Evolutionary conservation across 2,113 vertebrate genomes (phyloP).

Genomic region (Phaethornis superciliosus): DNA sequence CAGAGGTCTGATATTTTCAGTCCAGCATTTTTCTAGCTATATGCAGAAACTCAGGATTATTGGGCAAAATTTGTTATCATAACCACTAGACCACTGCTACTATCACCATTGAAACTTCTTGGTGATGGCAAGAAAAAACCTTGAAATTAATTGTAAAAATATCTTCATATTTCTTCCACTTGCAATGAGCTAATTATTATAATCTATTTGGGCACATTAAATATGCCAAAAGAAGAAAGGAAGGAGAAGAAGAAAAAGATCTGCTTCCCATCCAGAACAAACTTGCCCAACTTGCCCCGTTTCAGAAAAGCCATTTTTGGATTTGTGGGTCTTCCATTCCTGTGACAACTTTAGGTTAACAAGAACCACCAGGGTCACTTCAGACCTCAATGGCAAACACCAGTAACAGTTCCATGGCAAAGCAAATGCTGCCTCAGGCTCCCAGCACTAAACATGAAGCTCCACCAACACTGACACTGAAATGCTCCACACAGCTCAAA

Average conservation of each 20-base stretch:
- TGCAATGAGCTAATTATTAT: background rate
- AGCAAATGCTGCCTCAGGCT: background rate
- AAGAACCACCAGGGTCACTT: background rate
- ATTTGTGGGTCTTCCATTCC: background rate
- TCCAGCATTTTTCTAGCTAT: background rate
- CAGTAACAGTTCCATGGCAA: too few relatives aligned
- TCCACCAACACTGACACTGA: background rate
- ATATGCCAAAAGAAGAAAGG: accelerated
- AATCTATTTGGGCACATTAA: background rate
- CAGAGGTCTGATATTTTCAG: background rate
- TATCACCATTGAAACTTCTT: background rate
- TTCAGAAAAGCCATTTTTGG: background rate
- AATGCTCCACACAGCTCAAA: background rate
- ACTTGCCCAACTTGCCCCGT: background rate
- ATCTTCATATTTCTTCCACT: background rate
- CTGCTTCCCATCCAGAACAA: background rate
- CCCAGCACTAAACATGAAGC: accelerated
- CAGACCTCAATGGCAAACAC: too few relatives aligned
- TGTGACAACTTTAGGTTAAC: background rate
- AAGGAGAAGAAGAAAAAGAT: background rate
- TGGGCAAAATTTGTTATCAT: background rate
- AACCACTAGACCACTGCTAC: background rate
- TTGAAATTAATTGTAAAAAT: background rate
- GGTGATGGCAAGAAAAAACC: background rate
- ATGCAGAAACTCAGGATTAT: background rate